These are phyloP conservation scores for Crax fasciolata DNA, from an alignment of 2,797 vertebrate species.

Conservation along the genomic window DNA sequence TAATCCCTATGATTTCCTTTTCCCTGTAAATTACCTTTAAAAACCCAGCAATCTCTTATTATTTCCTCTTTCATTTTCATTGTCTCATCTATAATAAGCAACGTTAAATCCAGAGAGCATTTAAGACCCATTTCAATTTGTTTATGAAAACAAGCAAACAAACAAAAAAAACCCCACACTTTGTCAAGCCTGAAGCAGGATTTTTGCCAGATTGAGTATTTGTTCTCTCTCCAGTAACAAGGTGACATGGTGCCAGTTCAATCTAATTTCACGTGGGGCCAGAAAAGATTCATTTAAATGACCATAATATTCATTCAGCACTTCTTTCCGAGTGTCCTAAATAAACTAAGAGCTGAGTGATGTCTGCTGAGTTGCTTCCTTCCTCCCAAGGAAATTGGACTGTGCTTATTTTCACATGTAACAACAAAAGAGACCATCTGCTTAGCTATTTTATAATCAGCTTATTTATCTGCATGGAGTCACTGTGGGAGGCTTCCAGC, in stretches of 20 bases:
- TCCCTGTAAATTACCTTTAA: slow-evolving; percentile 67
- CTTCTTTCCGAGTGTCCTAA: slow-evolving; percentile 27
- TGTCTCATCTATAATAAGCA: slow-evolving; percentile 69
- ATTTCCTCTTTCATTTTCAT: slow-evolving; percentile 59
- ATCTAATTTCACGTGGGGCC: not conserved
- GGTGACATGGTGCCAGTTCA: not conserved
- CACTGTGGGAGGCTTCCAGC: not conserved
- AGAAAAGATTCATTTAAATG: slow-evolving; percentile 15
- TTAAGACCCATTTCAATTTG: slow-evolving; percentile 70
- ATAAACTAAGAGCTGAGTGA: not conserved
- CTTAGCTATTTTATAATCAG: slow-evolving; percentile 40
- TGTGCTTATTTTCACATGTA: slow-evolving; percentile 53
- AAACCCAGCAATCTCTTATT: slow-evolving; percentile 53
- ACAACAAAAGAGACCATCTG: slow-evolving; percentile 60
- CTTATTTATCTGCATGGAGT: slow-evolving; percentile 29
- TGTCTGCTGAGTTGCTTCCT: not conserved
- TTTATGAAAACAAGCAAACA: slow-evolving; percentile 29
- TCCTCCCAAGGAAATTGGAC: slow-evolving; percentile 7
- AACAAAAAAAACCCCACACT: not conserved
- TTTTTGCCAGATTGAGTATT: slow-evolving; percentile 63
- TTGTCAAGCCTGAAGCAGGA: slow-evolving; percentile 58
- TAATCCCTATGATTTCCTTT: slow-evolving; percentile 75
- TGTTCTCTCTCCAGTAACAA: slow-evolving; percentile 64
- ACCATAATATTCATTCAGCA: slow-evolving; percentile 43
- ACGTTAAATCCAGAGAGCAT: slow-evolving; percentile 68